Conservation (phyloP, 2,113 vertebrate genomes). For the Corvus moneduloides region DNA sequence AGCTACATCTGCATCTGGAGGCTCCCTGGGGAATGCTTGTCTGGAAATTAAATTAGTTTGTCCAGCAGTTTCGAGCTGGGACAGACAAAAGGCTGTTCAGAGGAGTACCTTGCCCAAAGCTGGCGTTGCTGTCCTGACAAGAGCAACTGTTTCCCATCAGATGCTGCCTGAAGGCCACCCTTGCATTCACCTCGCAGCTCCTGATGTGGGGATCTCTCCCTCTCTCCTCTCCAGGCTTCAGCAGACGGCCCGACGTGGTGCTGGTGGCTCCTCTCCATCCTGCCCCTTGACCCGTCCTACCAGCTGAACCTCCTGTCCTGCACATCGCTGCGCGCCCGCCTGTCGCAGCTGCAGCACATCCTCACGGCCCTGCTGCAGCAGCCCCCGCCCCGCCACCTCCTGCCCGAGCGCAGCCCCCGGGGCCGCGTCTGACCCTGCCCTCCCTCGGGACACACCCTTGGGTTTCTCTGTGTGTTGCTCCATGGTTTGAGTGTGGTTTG, state of each 20-base stretch:
- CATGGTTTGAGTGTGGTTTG: neutral
- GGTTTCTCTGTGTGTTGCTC: neutral
- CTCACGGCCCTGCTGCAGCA: conserved; percentile 80
- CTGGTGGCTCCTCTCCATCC: conserved; percentile 83
- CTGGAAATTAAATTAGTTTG: neutral
- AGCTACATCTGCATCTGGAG: neutral
- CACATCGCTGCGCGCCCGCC: conserved; percentile 79
- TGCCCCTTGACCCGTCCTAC: conserved; percentile 80
- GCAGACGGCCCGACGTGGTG: conserved; percentile 81
- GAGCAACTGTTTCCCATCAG: neutral
- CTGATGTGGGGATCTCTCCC: fast-evolving
- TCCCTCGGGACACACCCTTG: neutral
- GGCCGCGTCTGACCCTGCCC: neutral
- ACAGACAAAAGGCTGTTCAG: neutral
- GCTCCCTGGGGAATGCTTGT: neutral
- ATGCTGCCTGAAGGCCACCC: fast-evolving
- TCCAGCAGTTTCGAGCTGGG: neutral
- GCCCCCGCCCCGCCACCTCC: neutral
- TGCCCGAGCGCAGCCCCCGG: neutral
- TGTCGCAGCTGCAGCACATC: conserved; percentile 80
- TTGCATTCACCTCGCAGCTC: fast-evolving
- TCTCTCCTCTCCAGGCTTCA: conserved; percentile 57
- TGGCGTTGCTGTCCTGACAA: neutral
- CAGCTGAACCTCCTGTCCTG: conserved; percentile 82
- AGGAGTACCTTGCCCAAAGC: neutral